Conservation (phyloP, 1,140 invertebrate species). For the Marisa cornuarietis region DNA sequence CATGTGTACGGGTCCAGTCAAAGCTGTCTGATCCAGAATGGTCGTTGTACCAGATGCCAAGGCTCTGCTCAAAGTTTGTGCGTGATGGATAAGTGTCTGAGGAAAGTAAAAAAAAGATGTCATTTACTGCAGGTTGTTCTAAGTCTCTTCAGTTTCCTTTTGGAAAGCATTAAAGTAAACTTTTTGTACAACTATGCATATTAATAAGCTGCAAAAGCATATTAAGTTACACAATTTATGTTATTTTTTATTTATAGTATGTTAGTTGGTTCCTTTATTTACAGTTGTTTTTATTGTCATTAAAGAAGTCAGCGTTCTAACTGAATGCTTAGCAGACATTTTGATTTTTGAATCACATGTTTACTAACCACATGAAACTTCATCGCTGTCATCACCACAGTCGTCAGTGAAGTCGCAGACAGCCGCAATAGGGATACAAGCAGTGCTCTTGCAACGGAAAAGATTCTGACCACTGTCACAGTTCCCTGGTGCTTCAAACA, state of each 20-base stretch:
- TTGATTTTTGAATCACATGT: no score
- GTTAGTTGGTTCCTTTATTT: no score
- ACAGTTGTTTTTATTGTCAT: no score
- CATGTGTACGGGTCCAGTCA: constrained; percentile 77
- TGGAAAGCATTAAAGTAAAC: no score
- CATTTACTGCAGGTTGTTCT: not conserved
- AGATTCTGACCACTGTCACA: constrained; percentile 2
- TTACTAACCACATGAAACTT: constrained; percentile 42
- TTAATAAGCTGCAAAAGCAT: no score
- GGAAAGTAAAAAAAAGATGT: not conserved
- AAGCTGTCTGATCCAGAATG: constrained; percentile 73
- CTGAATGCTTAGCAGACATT: no score
- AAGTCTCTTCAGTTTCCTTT: no score
- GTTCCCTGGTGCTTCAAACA: not conserved
- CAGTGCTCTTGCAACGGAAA: constrained; percentile 21
- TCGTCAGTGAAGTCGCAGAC: constrained; percentile 76
- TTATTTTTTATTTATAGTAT: no score
- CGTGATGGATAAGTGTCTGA: constrained; percentile 42
- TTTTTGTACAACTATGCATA: no score
- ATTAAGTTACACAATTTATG: no score
- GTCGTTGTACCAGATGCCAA: constrained; percentile 82
- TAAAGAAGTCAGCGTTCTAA: constrained; percentile 25
- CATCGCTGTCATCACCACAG: constrained; percentile 59
- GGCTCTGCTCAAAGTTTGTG: constrained; percentile 79
- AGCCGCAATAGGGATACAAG: constrained; percentile 49